Conservation (phyloP, 2,113 vertebrate species). For the Cromileptes altivelis region DNA sequence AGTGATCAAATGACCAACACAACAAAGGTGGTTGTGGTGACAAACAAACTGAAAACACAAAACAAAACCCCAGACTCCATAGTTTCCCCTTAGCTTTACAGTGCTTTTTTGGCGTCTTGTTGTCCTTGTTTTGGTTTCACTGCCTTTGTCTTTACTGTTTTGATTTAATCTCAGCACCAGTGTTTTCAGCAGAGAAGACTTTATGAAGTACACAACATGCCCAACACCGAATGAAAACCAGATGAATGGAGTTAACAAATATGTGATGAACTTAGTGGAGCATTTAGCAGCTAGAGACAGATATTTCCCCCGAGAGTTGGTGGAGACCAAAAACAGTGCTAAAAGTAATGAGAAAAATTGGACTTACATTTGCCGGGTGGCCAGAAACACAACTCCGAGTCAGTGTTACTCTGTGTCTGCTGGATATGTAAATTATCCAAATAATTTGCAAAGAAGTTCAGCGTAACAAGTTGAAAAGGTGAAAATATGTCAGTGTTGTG, state of each 20-base stretch:
- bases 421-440: neutral
- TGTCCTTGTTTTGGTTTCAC: neutral
- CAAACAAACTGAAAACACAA: no score
- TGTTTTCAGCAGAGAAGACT: neutral
- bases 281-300: neutral
- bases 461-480: neutral
- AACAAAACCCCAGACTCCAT: no score
- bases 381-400: neutral
- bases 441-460: neutral
- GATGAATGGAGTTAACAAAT: neutral
- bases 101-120: neutral
- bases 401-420: neutral
- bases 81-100: neutral
- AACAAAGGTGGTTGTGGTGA: neutral
- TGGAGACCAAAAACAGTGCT: neutral
- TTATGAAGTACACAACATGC: neutral
- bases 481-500: neutral
- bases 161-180: neutral
- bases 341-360: neutral
- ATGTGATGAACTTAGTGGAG: neutral
- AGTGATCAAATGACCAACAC: neutral
- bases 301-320: neutral
- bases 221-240: neutral
- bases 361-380: no score
- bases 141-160: neutral